Percentiles rank a stretch among this genome's conserved stretches.
Evolutionary conservation across 2,113 vertebrate genomes (phyloP).

Genomic region (Drymodes brunneopygia): DNA sequence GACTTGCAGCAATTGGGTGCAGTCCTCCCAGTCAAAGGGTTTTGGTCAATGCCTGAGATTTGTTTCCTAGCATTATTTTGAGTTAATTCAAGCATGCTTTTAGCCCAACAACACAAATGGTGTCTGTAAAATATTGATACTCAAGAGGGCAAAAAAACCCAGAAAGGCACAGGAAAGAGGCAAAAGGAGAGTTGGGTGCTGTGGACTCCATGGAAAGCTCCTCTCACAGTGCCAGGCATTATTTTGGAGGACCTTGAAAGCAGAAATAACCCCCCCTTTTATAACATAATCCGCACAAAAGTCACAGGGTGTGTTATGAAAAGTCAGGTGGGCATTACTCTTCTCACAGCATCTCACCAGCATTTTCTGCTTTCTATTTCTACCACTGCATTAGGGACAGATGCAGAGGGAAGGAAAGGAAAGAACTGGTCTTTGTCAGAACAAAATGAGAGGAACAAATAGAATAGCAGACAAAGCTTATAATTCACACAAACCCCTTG

Average conservation of each 20-base stretch:
- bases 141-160: not conserved
- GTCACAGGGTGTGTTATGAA: not conserved
- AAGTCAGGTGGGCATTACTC: not conserved
- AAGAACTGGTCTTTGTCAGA: not conserved
- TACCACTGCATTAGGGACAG: not conserved
- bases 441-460: not conserved
- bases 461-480: not conserved
- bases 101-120: not conserved
- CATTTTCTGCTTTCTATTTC: not conserved
- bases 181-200: not conserved
- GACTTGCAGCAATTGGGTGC: not conserved
- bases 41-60: not conserved
- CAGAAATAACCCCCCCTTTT: not conserved
- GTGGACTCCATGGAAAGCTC: not conserved
- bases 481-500: not conserved
- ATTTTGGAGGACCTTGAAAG: not conserved
- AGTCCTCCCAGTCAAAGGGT: not conserved
- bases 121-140: not conserved
- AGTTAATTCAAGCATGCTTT: not conserved
- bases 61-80: not conserved
- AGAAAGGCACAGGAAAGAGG: not conserved
- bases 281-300: not conserved
- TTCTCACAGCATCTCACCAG: not conserved
- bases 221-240: not conserved
- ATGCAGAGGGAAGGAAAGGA: not conserved